Conservation (phyloP, 1,140 invertebrate species). For the Saccostrea cuccullata region DNA sequence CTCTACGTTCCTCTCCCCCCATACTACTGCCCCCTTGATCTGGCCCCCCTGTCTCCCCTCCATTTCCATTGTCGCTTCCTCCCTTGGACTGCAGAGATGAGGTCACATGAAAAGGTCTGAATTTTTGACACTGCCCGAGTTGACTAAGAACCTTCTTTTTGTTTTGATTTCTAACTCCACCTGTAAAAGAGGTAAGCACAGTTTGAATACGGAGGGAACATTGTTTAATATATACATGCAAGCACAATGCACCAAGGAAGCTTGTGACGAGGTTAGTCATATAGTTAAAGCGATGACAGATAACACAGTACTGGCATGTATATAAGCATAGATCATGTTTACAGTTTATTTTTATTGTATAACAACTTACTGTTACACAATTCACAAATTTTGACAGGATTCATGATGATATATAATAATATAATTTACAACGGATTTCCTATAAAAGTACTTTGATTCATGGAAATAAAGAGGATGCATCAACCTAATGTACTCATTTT, state of each 20-base stretch:
- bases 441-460: too few relatives aligned
- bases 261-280: background rate
- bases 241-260: background rate
- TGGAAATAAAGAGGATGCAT: too few relatives aligned
- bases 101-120: background rate
- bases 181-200: background rate
- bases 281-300: background rate
- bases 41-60: background rate
- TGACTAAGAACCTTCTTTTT: background rate
- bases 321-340: too few relatives aligned
- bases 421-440: too few relatives aligned
- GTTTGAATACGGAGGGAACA: background rate
- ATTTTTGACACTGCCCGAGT: background rate
- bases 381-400: too few relatives aligned
- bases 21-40: background rate
- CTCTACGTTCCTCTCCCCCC: background rate
- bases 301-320: too few relatives aligned
- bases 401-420: too few relatives aligned
- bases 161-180: background rate
- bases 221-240: background rate
- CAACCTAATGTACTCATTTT: too few relatives aligned
- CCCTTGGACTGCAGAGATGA: slow-evolving; percentile 5
- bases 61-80: background rate
- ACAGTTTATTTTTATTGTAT: too few relatives aligned
- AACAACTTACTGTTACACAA: too few relatives aligned